Base-by-base conservation (phyloP, 2,113 vertebrate genomes). In the Erinaceus europaeus region DNA sequence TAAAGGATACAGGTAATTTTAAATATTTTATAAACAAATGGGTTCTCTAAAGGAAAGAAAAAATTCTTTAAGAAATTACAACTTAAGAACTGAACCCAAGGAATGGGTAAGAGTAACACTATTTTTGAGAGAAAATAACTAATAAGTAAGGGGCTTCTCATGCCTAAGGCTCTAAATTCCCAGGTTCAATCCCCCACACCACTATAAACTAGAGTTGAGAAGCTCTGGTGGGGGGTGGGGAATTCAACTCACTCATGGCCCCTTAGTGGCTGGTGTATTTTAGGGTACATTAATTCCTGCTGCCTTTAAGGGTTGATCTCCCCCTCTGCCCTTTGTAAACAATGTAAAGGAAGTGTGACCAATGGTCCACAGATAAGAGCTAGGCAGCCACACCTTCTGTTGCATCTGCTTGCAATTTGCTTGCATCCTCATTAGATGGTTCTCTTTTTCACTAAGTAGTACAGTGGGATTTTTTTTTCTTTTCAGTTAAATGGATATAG, bases 391-490 rank as follows among this genome's bases (percentile, higher is more conserved):
- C 48, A 74, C 73, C 42, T 94, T 65, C 20, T 36, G 29, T n/a
- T 72, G 52, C 85, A 78, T 90, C 78, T 84, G 89, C 74, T 44
- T 91, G 71, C 59, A 57, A 25, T 94, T 71, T 82, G 85, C 78
- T 78, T 82, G 50, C 75, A 52, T 87, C 88, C 36, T 93, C 85
- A 61, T 87, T 93, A 94, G 82, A 67, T 85, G 55, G 82, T 72
- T 93, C 87, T 90, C 84, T 95, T 82, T n/a, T 93, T 93, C 87
- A 84, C 89, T 89, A 90, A 89, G 73, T 55, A 53, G 78, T 89
- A 89, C 74, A 85, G 82, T 89, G 72, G 69, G n/a, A 27, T 53
- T 90, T 90, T 88, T 65, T 69, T 90, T 83, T 65, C n/a, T n/a
- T 8, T 10, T 52, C 73, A 76, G 64, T 84, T 89, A 92, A 86